Evolutionary conservation across 2,888 invertebrate species (phyloP), one percentile per base, ranked within the genome.

Genomic region (Aleiodes alternator): DNA sequence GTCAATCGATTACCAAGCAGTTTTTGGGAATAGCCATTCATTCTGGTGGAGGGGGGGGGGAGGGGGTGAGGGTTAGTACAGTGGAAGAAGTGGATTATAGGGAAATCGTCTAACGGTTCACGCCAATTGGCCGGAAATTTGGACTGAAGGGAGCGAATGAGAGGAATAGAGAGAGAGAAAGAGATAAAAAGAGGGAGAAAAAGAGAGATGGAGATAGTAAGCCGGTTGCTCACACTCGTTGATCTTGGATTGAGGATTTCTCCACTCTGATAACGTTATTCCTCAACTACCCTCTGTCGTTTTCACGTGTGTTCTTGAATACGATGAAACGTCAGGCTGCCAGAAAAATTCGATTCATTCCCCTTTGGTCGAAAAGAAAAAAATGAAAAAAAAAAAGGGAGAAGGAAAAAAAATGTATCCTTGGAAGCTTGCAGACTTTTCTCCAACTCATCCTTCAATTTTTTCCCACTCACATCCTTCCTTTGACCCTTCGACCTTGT

Each of bases 61-160:
- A 2, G 23, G 1, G 23, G 23, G 23, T 1, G 14, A 0, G 61
- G 34, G 5, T 6, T 6, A n/a, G 61, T 43, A 43, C 11, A 8
- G 43, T 8, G 14, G 34, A 61, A 43, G 34, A n/a, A 43, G 34
- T 61, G 61, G 61, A 61, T 61, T 38, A 61, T 16, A 61, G 43
- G n/a, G 14, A n/a, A 61, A 61, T 38, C 14, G 43, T 61, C 12
- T 12, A 38, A 43, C 43, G 38, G 43, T 61, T 61, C 9, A 12
- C 61, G n/a, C 34, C 61, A 38, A 61, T 61, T 61, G 61, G 7
- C 61, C 61, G 34, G 61, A 61, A 61, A 61, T 61, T 61, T 61
- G 57, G 31, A 31, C 12, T 31, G 12, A 55, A 43, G 43, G 43
- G 43, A 43, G 11, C 3, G 43, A 43, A 43, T 11, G 23, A 23